Evolutionary conservation across 2,888 invertebrate genomes (phyloP).

Genomic region (Eilema caniola): DNA sequence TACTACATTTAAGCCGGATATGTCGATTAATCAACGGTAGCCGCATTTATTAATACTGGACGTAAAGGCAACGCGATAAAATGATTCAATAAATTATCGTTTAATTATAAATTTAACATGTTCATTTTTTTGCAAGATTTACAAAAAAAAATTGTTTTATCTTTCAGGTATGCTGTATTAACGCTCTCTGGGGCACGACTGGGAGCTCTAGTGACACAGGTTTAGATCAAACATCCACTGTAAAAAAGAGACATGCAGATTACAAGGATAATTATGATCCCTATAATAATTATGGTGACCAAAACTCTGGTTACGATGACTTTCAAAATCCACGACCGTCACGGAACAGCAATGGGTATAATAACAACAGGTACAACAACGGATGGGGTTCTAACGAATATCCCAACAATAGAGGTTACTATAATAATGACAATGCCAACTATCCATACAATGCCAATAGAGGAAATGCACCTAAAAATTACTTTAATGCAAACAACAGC

Average conservation of each 20-base stretch:
- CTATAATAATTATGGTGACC: slow-evolving; percentile 28
- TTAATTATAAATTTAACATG: slow-evolving; percentile 41
- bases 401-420: slow-evolving; percentile 22
- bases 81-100: slow-evolving; percentile 47
- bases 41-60: slow-evolving; percentile 43
- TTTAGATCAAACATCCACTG: background rate
- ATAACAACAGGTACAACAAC: slow-evolving; percentile 24
- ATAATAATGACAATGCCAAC: slow-evolving; percentile 3
- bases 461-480: slow-evolving; percentile 21
- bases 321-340: slow-evolving; percentile 24
- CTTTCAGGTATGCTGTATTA: slow-evolving; percentile 70
- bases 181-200: slow-evolving; percentile 16
- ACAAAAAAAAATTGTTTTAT: slow-evolving; percentile 9
- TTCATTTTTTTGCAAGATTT: background rate
- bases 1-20: slow-evolving; percentile 22
- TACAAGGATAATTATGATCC: slow-evolving; percentile 25
- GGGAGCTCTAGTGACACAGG: background rate
- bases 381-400: slow-evolving; percentile 29
- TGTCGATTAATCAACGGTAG: slow-evolving; percentile 39
- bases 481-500: slow-evolving; percentile 36
- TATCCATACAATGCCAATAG: slow-evolving; percentile 23
- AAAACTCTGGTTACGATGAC: slow-evolving; percentile 18
- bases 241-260: slow-evolving; percentile 25
- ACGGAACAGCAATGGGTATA: slow-evolving; percentile 15
- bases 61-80: slow-evolving; percentile 41